These are phyloP conservation scores for Macrosoma leucophasiata DNA, from an alignment of 2,888 invertebrate genomes.

Conservation along the genomic window DNA sequence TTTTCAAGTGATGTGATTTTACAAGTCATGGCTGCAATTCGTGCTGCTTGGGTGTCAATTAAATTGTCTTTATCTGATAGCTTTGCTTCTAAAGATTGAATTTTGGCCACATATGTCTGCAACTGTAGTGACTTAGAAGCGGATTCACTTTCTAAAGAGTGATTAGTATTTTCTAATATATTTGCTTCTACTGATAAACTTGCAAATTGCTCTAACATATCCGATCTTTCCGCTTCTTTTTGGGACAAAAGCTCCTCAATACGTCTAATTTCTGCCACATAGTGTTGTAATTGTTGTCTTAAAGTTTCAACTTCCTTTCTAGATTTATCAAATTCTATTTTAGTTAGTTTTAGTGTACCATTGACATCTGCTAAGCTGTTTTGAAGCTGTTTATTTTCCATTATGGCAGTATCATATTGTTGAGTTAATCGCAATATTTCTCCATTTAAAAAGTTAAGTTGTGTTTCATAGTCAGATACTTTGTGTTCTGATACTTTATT, in stretches of 20 bases:
- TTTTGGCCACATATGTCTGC: slow-evolving; percentile 61
- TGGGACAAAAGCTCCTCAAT: slow-evolving; percentile 85
- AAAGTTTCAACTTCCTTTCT: slow-evolving; percentile 83
- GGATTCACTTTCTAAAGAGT: slow-evolving; percentile 85
- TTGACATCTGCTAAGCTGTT: slow-evolving; percentile 80
- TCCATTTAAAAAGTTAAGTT: slow-evolving; percentile 74
- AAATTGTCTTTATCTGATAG: slow-evolving; percentile 63
- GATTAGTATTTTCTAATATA: slow-evolving; percentile 85
- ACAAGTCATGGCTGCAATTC: slow-evolving; percentile 53
- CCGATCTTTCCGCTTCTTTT: slow-evolving; percentile 86
- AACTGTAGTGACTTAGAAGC: slow-evolving; percentile 79
- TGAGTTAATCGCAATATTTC: slow-evolving; percentile 74
- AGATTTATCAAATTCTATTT: slow-evolving; percentile 80
- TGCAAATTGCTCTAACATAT: slow-evolving; percentile 87
- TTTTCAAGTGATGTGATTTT: slow-evolving; percentile 57
- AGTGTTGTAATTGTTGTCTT: slow-evolving; percentile 86
- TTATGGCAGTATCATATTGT: slow-evolving; percentile 75
- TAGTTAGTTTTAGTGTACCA: slow-evolving; percentile 77
- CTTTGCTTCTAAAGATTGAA: slow-evolving; percentile 79
- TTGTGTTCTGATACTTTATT: slow-evolving; percentile 66
- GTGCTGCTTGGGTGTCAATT: slow-evolving; percentile 55
- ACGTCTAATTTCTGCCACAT: slow-evolving; percentile 86
- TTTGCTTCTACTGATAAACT: slow-evolving; percentile 86
- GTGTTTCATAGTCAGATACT: slow-evolving; percentile 64
- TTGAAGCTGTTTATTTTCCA: slow-evolving; percentile 84